Conservation (phyloP, 1,140 invertebrate species). For the Habropoda laboriosa region DNA sequence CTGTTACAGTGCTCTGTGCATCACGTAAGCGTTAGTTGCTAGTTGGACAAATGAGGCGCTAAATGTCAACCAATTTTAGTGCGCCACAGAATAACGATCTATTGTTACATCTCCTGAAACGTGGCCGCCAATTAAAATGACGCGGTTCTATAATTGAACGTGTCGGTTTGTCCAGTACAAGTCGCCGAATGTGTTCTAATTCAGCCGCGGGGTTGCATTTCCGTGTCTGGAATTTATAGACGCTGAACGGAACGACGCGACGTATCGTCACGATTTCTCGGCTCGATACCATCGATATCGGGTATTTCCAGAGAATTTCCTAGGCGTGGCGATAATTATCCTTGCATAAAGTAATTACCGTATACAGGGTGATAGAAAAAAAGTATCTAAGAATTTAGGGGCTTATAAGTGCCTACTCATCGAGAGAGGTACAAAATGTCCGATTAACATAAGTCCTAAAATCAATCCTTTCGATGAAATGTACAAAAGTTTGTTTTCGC, state of each 20-base stretch:
- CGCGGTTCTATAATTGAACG: neutral
- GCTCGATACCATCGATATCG: neutral
- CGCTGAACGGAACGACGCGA: neutral
- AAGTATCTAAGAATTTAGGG: too few relatives aligned
- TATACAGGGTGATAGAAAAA: too few relatives aligned
- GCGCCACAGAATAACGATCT: neutral
- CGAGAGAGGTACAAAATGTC: too few relatives aligned
- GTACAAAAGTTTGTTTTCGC: too few relatives aligned
- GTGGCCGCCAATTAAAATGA: constrained; percentile 1
- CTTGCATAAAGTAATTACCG: neutral
- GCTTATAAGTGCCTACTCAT: too few relatives aligned
- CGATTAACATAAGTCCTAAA: too few relatives aligned
- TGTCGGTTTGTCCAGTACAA: neutral
- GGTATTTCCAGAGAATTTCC: neutral
- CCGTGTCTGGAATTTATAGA: constrained; percentile 4
- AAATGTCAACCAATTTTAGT: constrained; percentile 26
- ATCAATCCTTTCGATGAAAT: too few relatives aligned
- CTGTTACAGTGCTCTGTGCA: neutral
- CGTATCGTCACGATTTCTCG: neutral
- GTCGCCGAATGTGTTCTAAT: neutral
- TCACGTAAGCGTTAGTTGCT: neutral
- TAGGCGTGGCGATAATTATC: neutral
- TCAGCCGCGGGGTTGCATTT: neutral
- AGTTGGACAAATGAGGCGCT: constrained; percentile 10
- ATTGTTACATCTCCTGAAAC: neutral